Evolutionary conservation across 2,888 invertebrate species (phyloP), one percentile per base, ranked within the genome.

Genomic region (Spodoptera exigua): DNA sequence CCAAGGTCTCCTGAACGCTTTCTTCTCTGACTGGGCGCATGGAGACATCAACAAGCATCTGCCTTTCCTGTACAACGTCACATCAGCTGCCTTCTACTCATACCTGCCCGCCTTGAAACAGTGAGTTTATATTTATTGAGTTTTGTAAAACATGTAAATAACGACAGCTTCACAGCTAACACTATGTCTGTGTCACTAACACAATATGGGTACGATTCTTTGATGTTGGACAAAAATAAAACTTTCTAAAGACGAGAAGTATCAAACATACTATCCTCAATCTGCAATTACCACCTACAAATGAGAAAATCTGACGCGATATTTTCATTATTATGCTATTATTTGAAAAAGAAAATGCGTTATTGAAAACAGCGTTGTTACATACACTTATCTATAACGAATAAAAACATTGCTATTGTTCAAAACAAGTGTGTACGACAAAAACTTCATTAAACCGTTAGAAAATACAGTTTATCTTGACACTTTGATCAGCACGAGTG

Each of bases 11-110:
- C 94, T 99, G 74, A 99, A 99, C 90, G 96, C 97, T 80, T 99
- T 96, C 94, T 99, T 99, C 94, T 96, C 96, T 65, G 97, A 98
- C 84, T 99, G 99, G 99, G 96, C 99, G 3, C 97, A 96, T 54
- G 96, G 96, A 76, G 99, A 99, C 88, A 98, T 99, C 76, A 96
- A 95, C 78, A 98, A 97, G 89, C 99, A 99, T 91, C 95, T 99
- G 80, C 99, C 99, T 13, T 99, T 99, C 92, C 96, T 98, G 69
- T 99, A 99, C 95, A 99, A 99, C 88, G 98, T 99, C 94, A 98
- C 98, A 78, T 98, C 99, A 36, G 98, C 98, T 58, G 98, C 99
- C 48, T 97, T 97, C 81, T 99, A 99, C 90, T 98, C 99, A n/a
- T 99, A 99, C 90, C 95, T 98, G 84, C 99, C 99, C 61, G 99